Evolutionary conservation across 1,140 invertebrate species (phyloP).

Genomic region (Samia ricini): DNA sequence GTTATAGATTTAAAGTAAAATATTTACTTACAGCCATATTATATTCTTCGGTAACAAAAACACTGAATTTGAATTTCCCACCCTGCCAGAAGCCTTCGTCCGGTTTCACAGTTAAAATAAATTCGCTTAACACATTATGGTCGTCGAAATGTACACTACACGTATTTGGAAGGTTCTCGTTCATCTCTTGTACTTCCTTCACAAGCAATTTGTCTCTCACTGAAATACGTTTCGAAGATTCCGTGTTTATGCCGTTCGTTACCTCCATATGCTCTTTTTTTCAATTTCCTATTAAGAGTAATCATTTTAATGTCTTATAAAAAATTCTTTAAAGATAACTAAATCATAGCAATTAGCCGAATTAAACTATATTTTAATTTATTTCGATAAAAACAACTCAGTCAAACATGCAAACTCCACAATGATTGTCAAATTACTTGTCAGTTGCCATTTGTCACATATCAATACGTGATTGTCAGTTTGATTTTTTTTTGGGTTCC

Average conservation of each 20-base stretch:
- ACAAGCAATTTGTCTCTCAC: constrained; percentile 91
- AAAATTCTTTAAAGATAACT: constrained; percentile 22
- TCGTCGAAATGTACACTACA: constrained; percentile 90
- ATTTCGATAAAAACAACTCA: constrained; percentile 4
- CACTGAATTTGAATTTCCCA: constrained; percentile 91
- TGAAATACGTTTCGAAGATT: constrained; percentile 82
- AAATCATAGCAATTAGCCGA: constrained; percentile 17
- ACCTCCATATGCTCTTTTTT: constrained; percentile 79
- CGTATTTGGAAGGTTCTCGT: constrained; percentile 88
- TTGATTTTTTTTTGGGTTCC: not conserved
- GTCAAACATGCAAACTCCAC: constrained; percentile 3
- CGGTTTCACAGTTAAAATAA: constrained; percentile 87
- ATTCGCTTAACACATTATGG: constrained; percentile 89
- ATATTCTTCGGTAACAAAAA: constrained; percentile 95
- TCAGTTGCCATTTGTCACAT: not conserved
- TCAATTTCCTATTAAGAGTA: constrained; percentile 88
- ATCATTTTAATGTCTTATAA: constrained; percentile 80
- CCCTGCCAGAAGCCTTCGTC: constrained; percentile 94
- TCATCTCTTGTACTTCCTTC: constrained; percentile 95
- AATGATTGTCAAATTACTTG: constrained; percentile 8
- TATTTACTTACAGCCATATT: constrained; percentile 89
- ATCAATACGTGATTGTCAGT: not conserved
- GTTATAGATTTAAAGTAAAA: not conserved
- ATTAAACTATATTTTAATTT: constrained; percentile 13
- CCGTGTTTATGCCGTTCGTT: constrained; percentile 51